Conservation (phyloP, 1,140 invertebrate species). For the Drosophila mojavensis region DNA sequence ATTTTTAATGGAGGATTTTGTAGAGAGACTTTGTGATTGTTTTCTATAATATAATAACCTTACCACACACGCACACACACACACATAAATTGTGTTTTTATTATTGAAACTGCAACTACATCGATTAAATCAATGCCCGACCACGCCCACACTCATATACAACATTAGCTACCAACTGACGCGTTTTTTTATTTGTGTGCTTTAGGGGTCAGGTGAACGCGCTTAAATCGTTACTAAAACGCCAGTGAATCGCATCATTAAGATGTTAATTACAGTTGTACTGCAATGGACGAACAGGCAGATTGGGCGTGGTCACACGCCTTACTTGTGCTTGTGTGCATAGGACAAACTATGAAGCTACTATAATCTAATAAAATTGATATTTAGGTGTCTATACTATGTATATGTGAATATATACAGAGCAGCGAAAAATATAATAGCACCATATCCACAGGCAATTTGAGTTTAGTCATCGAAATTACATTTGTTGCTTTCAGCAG, state of each 20-base stretch:
- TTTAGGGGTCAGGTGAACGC: constrained; percentile 22
- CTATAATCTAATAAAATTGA: background rate
- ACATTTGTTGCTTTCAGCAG: no score
- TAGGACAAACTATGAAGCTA: background rate
- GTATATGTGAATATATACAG: no score
- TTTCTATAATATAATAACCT: constrained; percentile 27
- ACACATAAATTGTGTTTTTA: background rate
- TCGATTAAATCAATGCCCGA: constrained; percentile 28
- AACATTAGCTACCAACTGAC: background rate
- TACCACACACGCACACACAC: background rate
- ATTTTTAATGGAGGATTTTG: constrained; percentile 36
- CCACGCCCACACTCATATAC: constrained; percentile 23
- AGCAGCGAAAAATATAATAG: no score
- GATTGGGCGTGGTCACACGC: constrained; percentile 19
- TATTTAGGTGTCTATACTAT: background rate
- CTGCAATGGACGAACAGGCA: background rate
- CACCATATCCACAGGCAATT: no score
- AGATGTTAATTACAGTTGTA: constrained; percentile 61
- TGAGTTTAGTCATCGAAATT: no score
- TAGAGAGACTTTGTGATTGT: constrained; percentile 17
- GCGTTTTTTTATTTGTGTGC: background rate
- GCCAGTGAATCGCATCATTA: constrained; percentile 63
- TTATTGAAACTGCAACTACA: background rate
- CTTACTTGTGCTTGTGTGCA: constrained; percentile 8
- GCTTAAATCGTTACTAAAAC: constrained; percentile 59